Percentiles rank a stretch among this genome's conserved stretches.
Conservation (phyloP, 2,888 invertebrate genomes). For the Xestoiulus laeticollis region DNA sequence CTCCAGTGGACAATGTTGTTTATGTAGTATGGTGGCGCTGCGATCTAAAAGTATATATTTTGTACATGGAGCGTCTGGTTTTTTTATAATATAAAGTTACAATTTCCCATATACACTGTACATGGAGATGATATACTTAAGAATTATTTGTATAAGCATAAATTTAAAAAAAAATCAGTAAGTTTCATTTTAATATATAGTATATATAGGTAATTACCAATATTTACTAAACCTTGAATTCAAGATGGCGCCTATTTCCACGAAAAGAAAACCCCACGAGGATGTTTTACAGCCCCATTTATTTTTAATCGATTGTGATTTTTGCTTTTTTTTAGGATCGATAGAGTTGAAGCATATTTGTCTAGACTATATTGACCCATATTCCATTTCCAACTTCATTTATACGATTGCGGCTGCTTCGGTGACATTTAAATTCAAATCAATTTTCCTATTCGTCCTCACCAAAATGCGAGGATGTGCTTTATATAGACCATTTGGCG, state of each 20-base stretch:
- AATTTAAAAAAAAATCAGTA: too few species aligned
- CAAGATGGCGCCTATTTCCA: not conserved
- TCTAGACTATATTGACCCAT: slow-evolving; percentile 21
- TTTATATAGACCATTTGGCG: not conserved
- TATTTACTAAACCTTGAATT: too few species aligned
- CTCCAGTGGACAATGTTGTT: too few species aligned
- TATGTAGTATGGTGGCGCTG: too few species aligned
- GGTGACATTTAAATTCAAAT: slow-evolving; percentile 22
- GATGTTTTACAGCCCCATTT: not conserved
- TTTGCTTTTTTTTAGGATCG: not conserved
- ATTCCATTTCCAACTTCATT: not conserved
- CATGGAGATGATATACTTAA: too few species aligned
- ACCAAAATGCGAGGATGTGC: not conserved
- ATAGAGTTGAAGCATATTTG: not conserved
- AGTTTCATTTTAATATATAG: too few species aligned
- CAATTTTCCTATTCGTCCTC: not conserved
- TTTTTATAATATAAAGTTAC: too few species aligned
- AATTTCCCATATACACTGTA: too few species aligned
- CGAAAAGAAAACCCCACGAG: not conserved
- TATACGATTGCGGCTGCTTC: not conserved
- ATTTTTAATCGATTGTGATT: not conserved
- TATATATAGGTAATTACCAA: too few species aligned
- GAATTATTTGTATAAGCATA: too few species aligned
- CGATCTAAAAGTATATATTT: too few species aligned
- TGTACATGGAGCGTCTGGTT: too few species aligned